Conservation (phyloP, 2,113 vertebrate genomes). For the Deroptyus accipitrinus region DNA sequence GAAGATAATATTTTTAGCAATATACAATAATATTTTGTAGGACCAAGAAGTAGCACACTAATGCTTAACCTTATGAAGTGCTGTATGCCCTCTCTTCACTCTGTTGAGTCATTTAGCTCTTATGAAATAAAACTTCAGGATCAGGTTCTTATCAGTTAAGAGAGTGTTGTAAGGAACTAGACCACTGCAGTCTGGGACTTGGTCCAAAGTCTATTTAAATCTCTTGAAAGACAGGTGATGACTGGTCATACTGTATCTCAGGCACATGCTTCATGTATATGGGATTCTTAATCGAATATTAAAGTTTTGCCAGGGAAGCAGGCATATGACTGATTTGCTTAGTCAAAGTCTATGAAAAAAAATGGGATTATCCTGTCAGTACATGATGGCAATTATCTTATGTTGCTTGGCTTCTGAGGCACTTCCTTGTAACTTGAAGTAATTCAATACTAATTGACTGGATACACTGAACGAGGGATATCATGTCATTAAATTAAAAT, state of each 20-base stretch:
- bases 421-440: not conserved
- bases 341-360: not conserved
- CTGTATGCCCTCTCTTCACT: not conserved
- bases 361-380: not conserved
- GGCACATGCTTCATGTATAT: not conserved
- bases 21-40: not conserved
- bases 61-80: not conserved
- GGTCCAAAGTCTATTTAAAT: not conserved
- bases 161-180: not conserved
- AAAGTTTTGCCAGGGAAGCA: not conserved
- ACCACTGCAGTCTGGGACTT: not conserved
- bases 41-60: not conserved
- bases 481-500: not conserved
- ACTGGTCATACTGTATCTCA: not conserved
- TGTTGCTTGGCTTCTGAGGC: not conserved
- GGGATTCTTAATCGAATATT: not conserved
- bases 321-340: not conserved
- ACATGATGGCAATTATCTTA: not conserved
- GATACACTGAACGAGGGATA: not conserved
- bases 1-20: not conserved
- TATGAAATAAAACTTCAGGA: not conserved
- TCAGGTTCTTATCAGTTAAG: not conserved
- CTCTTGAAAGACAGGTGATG: not conserved
- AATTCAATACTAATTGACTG: not conserved
- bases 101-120: not conserved